Evolutionary conservation across 2,888 invertebrate species (phyloP).

Genomic region (Aelia acuminata): DNA sequence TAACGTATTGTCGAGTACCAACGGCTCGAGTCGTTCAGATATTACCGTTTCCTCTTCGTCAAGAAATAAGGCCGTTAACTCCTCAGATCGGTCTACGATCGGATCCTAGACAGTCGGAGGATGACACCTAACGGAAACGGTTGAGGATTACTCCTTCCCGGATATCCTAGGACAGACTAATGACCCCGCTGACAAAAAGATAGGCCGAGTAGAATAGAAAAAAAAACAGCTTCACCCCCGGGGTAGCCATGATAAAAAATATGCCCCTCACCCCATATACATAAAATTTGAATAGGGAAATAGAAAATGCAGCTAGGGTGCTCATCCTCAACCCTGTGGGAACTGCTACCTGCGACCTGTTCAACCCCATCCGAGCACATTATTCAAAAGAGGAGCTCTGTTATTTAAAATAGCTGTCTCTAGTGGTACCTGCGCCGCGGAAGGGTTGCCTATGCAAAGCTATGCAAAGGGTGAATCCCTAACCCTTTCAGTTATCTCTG

Average conservation of each 20-base stretch:
- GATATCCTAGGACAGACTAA: constrained; percentile 54
- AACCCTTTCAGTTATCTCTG: constrained; percentile 59
- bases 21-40: not conserved
- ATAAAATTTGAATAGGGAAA: constrained; percentile 64
- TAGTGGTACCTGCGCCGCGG: constrained; percentile 60
- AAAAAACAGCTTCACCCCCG: constrained; percentile 56
- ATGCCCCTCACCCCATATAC: constrained; percentile 62
- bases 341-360: constrained; percentile 63
- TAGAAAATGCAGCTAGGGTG: constrained; percentile 64
- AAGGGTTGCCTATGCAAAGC: constrained; percentile 64
- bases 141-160: constrained; percentile 52
- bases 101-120: not conserved
- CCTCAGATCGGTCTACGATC: not conserved
- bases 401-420: constrained; percentile 66
- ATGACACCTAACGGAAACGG: constrained; percentile 51
- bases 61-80: not conserved
- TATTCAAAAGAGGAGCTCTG: constrained; percentile 65
- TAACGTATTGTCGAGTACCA: constrained; percentile 19
- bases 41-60: constrained; percentile 13
- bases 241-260: constrained; percentile 53
- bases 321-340: constrained; percentile 63
- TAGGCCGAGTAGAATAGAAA: constrained; percentile 28
- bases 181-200: constrained; percentile 57
- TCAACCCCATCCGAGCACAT: constrained; percentile 62
- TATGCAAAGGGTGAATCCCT: constrained; percentile 65